Conservation (phyloP, 2,888 invertebrate genomes). For the Drosophila sordidula region DNA sequence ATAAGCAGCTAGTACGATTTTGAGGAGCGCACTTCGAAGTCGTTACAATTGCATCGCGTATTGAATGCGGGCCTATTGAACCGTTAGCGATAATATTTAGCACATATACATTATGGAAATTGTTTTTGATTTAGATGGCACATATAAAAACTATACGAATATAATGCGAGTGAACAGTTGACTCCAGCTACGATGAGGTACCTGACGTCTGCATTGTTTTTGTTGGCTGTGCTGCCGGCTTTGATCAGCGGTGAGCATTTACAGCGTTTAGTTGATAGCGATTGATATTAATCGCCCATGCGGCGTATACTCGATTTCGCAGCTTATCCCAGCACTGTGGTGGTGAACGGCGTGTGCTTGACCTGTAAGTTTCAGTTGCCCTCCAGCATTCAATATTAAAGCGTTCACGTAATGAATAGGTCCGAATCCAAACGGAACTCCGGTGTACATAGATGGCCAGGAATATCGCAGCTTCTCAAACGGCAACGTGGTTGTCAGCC, state of each 20-base stretch:
- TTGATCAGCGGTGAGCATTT: conserved; percentile 57
- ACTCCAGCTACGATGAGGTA: conserved; percentile 58
- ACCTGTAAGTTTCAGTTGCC: conserved; percentile 58
- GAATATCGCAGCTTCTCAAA: conserved; percentile 64
- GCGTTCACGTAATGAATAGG: conserved; percentile 31
- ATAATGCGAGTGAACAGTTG: conserved; percentile 12
- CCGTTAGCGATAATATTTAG: conserved; percentile 45
- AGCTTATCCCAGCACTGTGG: conserved; percentile 65
- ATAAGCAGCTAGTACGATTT: not conserved
- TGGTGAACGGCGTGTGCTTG: conserved; percentile 64
- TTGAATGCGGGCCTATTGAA: conserved; percentile 25
- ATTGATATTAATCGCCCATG: conserved; percentile 30
- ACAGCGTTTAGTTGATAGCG: not conserved
- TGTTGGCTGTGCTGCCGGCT: conserved; percentile 53
- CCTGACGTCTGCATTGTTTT: conserved; percentile 58
- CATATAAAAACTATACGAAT: conserved; percentile 52
- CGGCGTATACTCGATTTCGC: conserved; percentile 28
- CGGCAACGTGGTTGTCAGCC: conserved; percentile 48
- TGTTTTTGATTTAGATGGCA: conserved; percentile 37
- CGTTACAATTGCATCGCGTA: not conserved
- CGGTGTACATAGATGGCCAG: conserved; percentile 58
- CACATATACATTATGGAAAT: conserved; percentile 59
- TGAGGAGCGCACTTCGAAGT: conserved; percentile 25
- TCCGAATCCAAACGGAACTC: conserved; percentile 59
- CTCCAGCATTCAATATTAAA: not conserved